Base-by-base conservation (phyloP, 2,797 vertebrate species). In the Sebastes steindachneri region DNA sequence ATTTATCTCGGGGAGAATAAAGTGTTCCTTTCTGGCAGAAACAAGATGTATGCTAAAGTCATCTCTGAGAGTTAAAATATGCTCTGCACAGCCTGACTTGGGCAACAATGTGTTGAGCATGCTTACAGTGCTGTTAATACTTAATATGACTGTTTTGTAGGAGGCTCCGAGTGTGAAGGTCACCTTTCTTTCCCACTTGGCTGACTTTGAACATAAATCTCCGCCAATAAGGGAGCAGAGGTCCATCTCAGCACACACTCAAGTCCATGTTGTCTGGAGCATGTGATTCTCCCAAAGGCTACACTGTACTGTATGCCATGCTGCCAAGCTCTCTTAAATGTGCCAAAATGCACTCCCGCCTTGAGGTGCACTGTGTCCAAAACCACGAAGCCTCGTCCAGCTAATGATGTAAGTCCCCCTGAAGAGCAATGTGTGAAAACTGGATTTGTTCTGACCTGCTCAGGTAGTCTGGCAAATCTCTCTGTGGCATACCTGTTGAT, bases 201-300 rank as follows among this genome's bases (percentile, higher is more conserved):
- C 89, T 90, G 87, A 86, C 90, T 88, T 84, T 79, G 68, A 85
- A 80, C 82, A 91, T 85, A 86, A 92, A 90, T 91, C 84, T 86
- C 33, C 7, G 8, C 77, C 81, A 91, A 84, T 74, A 58, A 73
- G 71, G 45, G 79, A 82, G 68, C 74, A 68, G 81, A 77, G 85
- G 85, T 91, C 77, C 60, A 35, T 84, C 77, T 87, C 17, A 71
- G 74, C 68, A 48, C 76, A 82, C 73, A 75, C 87, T 86, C 54
- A 68, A 74, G 68, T 72, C 73, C 71, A 70, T 84, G 90, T 88
- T 88, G 77, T 89, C 77, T 80, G 63, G 73, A 85, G 82, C 71
- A 54, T 77, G 78, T 67, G 58, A 57, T 73, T 82, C 65, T 85
- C 89, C 90, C 83, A 79, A 63, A 85, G 88, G 85, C 83, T 64